Percentiles rank a stretch among this genome's conserved stretches.
Conservation (phyloP, 2,113 vertebrate species). For the Myrmecobius fasciatus region DNA sequence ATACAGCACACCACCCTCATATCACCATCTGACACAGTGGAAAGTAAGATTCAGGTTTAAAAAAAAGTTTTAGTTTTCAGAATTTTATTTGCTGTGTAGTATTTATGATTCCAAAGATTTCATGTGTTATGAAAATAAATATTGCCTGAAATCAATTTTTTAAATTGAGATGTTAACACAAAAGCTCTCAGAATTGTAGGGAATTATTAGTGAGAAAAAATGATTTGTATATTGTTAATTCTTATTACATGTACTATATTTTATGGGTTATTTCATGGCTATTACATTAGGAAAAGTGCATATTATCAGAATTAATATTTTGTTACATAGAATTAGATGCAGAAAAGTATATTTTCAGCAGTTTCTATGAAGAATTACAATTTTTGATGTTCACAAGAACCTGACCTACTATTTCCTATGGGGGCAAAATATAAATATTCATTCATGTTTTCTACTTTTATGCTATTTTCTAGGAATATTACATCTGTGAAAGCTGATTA, state of each 20-base stretch:
- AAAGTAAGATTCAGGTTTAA: background rate
- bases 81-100: background rate
- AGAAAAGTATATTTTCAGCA: background rate
- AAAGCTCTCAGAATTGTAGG: background rate
- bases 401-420: background rate
- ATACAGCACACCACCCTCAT: background rate
- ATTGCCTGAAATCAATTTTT: background rate
- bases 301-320: background rate
- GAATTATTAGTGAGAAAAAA: background rate
- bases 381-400: background rate
- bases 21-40: background rate
- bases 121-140: background rate
- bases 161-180: background rate
- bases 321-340: background rate
- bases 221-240: background rate
- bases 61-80: background rate
- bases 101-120: background rate
- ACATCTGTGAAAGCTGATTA: background rate
- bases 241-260: background rate
- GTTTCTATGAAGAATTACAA: background rate
- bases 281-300: background rate
- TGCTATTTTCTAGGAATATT: background rate
- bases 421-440: background rate
- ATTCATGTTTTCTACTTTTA: background rate
- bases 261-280: background rate